phyloP scores from a whole-genome alignment of 2,113 vertebrate species.

The Grantiella picta region DNA sequence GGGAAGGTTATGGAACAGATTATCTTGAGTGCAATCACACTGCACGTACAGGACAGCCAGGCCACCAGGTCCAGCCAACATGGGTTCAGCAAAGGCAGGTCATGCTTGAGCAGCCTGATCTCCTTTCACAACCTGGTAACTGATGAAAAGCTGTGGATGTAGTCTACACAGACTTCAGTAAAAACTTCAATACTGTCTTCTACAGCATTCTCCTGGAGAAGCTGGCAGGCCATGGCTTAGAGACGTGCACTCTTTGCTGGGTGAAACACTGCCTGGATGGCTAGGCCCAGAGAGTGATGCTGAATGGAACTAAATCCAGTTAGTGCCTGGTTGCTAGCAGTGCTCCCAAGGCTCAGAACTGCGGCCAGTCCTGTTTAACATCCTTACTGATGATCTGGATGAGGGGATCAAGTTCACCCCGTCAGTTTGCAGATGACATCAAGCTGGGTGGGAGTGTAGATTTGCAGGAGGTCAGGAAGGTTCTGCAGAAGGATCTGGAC shows the following conservation, averaged over 20 bases:
- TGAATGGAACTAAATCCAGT: background rate
- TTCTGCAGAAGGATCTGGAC: background rate
- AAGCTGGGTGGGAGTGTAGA: background rate
- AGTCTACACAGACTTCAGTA: background rate
- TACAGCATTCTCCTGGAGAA: background rate
- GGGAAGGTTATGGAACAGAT: background rate
- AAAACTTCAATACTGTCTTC: background rate
- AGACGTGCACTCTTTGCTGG: background rate
- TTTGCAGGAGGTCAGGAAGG: background rate
- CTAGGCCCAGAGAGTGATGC: background rate
- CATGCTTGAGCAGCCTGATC: background rate
- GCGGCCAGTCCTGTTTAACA: background rate
- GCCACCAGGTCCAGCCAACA: background rate
- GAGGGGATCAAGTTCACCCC: background rate
- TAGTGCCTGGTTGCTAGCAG: accelerated
- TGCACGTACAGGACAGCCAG: background rate
- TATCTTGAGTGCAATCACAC: background rate
- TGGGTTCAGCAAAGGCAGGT: background rate
- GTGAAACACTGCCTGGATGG: background rate
- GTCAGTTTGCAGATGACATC: background rate
- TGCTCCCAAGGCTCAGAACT: background rate
- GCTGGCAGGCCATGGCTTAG: background rate
- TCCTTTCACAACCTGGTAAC: background rate
- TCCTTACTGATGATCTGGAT: background rate
- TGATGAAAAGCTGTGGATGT: background rate